A percentile compares a stretch with the other conserved stretches of the same genome.
phyloP scores from a whole-genome alignment of 1,140 invertebrate genomes.

The Limonius californicus region DNA sequence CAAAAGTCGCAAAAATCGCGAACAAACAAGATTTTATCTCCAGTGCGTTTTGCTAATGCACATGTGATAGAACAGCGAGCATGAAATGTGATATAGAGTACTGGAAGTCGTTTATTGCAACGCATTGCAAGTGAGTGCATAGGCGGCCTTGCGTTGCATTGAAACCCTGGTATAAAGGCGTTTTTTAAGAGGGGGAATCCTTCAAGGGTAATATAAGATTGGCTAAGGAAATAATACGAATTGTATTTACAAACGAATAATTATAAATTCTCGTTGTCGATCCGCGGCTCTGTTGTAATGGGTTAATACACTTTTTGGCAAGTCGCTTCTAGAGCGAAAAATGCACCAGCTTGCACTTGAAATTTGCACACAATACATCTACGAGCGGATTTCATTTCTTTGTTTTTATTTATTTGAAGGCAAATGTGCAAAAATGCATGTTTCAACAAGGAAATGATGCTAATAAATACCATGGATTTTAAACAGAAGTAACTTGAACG shows the following conservation, averaged over 20 bases:
- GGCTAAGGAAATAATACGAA: neutral
- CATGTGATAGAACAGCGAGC: neutral
- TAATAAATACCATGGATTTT: neutral
- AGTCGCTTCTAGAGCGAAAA: too few species aligned
- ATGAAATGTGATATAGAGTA: slow-evolving; percentile 16
- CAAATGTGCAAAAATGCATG: too few species aligned
- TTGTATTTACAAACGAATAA: neutral
- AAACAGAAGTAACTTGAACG: too few species aligned
- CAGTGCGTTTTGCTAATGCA: neutral
- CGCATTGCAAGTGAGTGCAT: slow-evolving; percentile 25
- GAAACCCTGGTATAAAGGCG: slow-evolving; percentile 37
- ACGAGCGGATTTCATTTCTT: too few species aligned
- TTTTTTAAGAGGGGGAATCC: slow-evolving; percentile 37
- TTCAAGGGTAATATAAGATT: slow-evolving; percentile 34
- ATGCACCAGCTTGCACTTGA: too few species aligned
- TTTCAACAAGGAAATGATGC: neutral
- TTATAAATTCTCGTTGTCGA: neutral
- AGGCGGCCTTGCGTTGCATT: slow-evolving; percentile 35
- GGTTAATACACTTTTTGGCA: neutral
- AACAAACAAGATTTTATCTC: neutral
- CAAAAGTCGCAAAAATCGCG: too few species aligned
- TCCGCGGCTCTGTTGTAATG: neutral
- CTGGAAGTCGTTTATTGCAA: slow-evolving; percentile 17
- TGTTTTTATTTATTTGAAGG: too few species aligned
- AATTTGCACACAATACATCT: too few species aligned